Evolutionary conservation across 2,113 vertebrate genomes (phyloP).

Genomic region (Trochalopteron elliotii): DNA sequence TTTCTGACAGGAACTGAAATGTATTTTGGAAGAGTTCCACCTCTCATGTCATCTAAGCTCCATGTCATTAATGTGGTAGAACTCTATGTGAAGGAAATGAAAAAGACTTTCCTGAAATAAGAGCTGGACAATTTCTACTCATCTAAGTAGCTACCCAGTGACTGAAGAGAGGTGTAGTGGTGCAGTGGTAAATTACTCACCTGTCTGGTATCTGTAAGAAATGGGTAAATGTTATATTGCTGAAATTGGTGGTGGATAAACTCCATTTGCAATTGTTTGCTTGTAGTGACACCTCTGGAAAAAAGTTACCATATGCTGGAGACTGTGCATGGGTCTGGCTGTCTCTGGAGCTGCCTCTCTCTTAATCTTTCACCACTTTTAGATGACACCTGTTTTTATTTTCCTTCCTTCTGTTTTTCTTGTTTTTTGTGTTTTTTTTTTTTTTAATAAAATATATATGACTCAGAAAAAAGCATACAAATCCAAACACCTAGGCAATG

Average conservation of each 20-base stretch:
- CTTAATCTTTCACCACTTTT: not conserved
- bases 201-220: constrained; percentile 2
- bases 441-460: not conserved
- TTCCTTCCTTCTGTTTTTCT: not conserved
- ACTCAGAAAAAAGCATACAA: not conserved
- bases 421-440: no score
- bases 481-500: not conserved
- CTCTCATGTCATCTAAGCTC: constrained; percentile 13
- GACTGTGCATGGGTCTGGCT: not conserved
- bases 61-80: not conserved
- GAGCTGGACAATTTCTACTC: not conserved
- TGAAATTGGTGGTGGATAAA: not conserved
- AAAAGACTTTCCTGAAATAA: constrained; percentile 24
- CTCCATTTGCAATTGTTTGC: not conserved
- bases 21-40: constrained; percentile 33
- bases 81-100: not conserved
- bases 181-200: not conserved
- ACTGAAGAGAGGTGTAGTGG: not conserved
- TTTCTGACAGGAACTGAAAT: constrained; percentile 47
- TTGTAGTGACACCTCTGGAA: not conserved
- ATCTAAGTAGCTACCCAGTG: not conserved
- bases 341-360: not conserved
- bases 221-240: not conserved
- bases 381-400: not conserved
- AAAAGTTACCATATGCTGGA: not conserved